Evolutionary conservation across 2,888 invertebrate genomes (phyloP).

Genomic region (Yponomeuta malinellus): DNA sequence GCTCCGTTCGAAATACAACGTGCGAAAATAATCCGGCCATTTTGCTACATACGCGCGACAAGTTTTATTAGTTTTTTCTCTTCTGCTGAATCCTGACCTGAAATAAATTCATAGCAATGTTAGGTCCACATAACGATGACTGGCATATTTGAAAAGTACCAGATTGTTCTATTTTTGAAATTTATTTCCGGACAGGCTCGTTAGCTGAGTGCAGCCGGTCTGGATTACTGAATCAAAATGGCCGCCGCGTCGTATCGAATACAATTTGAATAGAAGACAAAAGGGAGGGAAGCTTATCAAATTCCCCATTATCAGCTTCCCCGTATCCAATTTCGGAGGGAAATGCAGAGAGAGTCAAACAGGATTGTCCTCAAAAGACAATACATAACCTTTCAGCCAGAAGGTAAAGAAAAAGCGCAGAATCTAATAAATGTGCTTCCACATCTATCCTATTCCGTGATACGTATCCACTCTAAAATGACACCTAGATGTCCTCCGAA

Average conservation of each 20-base stretch:
- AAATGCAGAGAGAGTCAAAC: conserved; percentile 44
- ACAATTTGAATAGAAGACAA: background rate
- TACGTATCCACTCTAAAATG: conserved; percentile 50
- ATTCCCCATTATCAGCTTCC: conserved; percentile 34
- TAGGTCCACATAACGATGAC: background rate
- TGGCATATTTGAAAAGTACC: background rate
- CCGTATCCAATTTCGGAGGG: conserved; percentile 36
- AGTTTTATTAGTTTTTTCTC: conserved; percentile 13
- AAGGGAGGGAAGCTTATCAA: conserved; percentile 1
- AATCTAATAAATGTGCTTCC: conserved; percentile 67
- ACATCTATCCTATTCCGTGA: conserved; percentile 67
- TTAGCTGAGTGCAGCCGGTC: background rate
- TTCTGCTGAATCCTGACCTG: conserved; percentile 11
- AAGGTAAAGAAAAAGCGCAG: conserved; percentile 69
- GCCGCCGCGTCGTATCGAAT: background rate
- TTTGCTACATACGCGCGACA: conserved; percentile 1
- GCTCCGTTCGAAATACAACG: background rate
- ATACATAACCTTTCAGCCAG: conserved; percentile 59
- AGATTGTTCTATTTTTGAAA: conserved; percentile 2
- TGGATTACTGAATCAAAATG: background rate
- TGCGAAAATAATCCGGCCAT: background rate
- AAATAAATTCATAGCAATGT: conserved; percentile 5
- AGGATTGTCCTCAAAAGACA: conserved; percentile 57
- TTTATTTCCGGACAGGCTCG: background rate
- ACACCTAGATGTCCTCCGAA: conserved; percentile 35